Conservation (phyloP, 2,797 vertebrate species). For the Tenualosa ilisha region DNA sequence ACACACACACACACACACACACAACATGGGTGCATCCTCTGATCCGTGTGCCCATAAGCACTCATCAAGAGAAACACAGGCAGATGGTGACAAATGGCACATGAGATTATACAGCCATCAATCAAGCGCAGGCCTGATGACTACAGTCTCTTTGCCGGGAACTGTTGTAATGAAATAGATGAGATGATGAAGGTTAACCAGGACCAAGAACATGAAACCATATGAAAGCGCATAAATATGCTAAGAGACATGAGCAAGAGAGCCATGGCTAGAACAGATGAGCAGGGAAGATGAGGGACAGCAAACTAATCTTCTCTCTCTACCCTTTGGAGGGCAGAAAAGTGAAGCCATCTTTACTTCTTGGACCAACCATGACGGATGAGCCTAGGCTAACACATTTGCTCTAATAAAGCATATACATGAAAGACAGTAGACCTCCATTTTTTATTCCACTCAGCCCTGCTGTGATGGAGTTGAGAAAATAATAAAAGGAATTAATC, state of each 20-base stretch:
- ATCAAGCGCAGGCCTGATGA: conserved; percentile 68
- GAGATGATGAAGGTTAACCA: conserved; percentile 77
- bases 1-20: conserved; percentile 15
- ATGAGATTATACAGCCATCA: conserved; percentile 79
- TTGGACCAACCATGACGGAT: conserved; percentile 89
- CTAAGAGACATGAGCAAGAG: conserved; percentile 72
- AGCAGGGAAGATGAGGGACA: conserved; percentile 73
- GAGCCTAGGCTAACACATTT: conserved; percentile 71
- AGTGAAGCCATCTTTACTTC: conserved; percentile 83
- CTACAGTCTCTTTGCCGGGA: conserved; percentile 60
- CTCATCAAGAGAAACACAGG: conserved; percentile 70
- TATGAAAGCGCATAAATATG: conserved; percentile 57
- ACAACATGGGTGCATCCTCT: conserved; percentile 68
- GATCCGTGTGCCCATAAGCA: conserved; percentile 36
- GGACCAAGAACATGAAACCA: conserved; percentile 73
- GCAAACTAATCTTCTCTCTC: conserved; percentile 83
- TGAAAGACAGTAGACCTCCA: conserved; percentile 86
- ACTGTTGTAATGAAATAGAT: conserved; percentile 73
- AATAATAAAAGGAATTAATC: conserved; percentile 94
- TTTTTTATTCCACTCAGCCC: conserved; percentile 92
- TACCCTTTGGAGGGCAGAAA: conserved; percentile 65
- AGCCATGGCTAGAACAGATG: conserved; percentile 69
- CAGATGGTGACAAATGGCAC: conserved; percentile 72
- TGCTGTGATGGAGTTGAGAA: conserved; percentile 83
- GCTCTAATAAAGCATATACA: conserved; percentile 83